Evolutionary conservation across 2,797 vertebrate species (phyloP).

Genomic region (Kryptopterus vitreolus): DNA sequence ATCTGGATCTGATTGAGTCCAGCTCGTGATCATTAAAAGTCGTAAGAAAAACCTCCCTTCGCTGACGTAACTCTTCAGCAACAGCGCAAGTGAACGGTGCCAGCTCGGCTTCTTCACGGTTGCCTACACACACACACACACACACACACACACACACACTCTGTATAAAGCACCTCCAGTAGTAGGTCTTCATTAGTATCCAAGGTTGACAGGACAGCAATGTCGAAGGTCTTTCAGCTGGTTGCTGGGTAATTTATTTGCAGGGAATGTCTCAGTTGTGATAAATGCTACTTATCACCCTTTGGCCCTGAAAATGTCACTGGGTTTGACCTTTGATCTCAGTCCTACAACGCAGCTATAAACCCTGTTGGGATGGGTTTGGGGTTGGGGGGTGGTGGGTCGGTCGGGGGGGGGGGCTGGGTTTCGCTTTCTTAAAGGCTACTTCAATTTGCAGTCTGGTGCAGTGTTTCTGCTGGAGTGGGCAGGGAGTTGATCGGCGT

Average conservation of each 20-base stretch:
- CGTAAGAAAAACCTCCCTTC: slow-evolving; percentile 29
- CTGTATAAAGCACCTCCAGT: slow-evolving; percentile 52
- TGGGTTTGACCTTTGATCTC: slow-evolving; percentile 61
- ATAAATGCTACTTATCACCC: slow-evolving; percentile 75
- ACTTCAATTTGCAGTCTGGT: neutral
- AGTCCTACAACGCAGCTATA: slow-evolving; percentile 9
- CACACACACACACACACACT: slow-evolving; percentile 24
- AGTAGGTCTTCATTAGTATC: slow-evolving; percentile 50
- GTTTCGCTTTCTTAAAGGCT: slow-evolving; percentile 10
- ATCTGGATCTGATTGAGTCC: slow-evolving; percentile 71
- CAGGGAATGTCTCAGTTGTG: slow-evolving; percentile 63
- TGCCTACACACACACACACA: slow-evolving; percentile 31
- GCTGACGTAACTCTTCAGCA: slow-evolving; percentile 67
- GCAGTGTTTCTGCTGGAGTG: neutral
- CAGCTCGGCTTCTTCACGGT: slow-evolving; percentile 64
- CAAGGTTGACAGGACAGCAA: slow-evolving; percentile 58
- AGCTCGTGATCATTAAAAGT: slow-evolving; percentile 66
- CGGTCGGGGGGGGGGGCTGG: no score
- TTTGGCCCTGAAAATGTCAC: slow-evolving; percentile 67
- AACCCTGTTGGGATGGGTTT: slow-evolving; percentile 21
- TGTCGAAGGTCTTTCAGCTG: slow-evolving; percentile 56
- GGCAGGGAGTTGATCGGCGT: neutral
- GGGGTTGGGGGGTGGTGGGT: neutral
- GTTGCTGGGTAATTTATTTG: slow-evolving; percentile 61
- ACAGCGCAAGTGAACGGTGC: slow-evolving; percentile 60